Evolutionary conservation across 2,888 invertebrate genomes (phyloP).

Genomic region (Hartigia nigra): DNA sequence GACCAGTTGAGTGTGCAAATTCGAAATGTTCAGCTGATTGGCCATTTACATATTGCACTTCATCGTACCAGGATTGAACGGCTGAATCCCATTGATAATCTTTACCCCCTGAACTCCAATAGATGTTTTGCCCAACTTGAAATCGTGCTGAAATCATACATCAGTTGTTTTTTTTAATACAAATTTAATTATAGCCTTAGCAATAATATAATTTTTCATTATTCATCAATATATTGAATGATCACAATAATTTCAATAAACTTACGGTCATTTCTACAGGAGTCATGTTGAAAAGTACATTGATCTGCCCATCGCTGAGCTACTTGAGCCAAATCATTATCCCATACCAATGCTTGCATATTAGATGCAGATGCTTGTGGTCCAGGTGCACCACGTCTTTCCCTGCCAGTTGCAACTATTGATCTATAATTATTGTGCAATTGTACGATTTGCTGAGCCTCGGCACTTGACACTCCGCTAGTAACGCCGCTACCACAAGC

Average conservation of each 20-base stretch:
- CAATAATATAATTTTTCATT: neutral
- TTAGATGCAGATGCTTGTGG: slow-evolving; percentile 61
- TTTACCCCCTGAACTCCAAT: slow-evolving; percentile 34
- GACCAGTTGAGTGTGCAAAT: slow-evolving; percentile 11
- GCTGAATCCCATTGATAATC: slow-evolving; percentile 48
- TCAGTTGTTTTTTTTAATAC: neutral
- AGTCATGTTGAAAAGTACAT: slow-evolving; percentile 60
- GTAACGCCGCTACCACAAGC: slow-evolving; percentile 19
- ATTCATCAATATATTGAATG: neutral
- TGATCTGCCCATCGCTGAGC: slow-evolving; percentile 64
- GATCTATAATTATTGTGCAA: slow-evolving; percentile 61
- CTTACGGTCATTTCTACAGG: slow-evolving; percentile 57
- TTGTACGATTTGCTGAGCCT: slow-evolving; percentile 56
- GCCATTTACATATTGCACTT: slow-evolving; percentile 47
- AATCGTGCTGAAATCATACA: slow-evolving; percentile 45
- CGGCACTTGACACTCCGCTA: slow-evolving; percentile 42
- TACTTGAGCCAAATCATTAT: slow-evolving; percentile 55
- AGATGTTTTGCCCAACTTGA: slow-evolving; percentile 63
- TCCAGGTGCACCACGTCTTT: slow-evolving; percentile 55
- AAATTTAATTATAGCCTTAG: neutral
- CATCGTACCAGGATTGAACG: slow-evolving; percentile 56
- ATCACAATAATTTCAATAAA: slow-evolving; percentile 2
- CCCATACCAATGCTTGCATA: slow-evolving; percentile 62
- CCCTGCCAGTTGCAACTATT: slow-evolving; percentile 56
- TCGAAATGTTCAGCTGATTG: neutral